Base-by-base conservation (phyloP, 1,140 invertebrate genomes). In the Drosophila repleta region DNA sequence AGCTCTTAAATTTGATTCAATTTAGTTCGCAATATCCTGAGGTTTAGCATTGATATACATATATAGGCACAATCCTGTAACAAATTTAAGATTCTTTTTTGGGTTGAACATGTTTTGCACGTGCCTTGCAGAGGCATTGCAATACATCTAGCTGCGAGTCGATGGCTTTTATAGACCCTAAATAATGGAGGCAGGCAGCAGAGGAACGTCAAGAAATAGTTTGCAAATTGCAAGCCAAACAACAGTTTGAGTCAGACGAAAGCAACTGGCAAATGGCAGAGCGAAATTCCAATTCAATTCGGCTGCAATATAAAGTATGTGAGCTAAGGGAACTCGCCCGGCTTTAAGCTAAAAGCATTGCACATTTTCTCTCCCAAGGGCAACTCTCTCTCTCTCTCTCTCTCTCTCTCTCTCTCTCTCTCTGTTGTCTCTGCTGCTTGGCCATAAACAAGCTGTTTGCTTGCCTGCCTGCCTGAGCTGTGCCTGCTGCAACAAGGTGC, bases 391-490 rank as follows among this genome's bases (percentile, higher is more conserved):
- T 51, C n/a, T 17, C 18, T 39, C 55, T 57, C 48, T 45, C 21
- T n/a, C 35, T 26, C 20, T 29, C 29, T 24, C 21, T 10, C 35
- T 20, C 20, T 39, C 29, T 43, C 10, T 17, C 8, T 39, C 21
- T 43, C 29, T 45, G 29, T 35, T 35, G 32, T 35, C 11, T 35
- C 41, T 51, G 58, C 66, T 80, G 76, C 81, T 80, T 61, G 76
- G 69, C 77, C 82, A 87, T 87, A 85, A 85, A 66, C 62, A 58
- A 51, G 41, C 41, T 37, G 56, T n/a, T n/a, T n/a, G n/a, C n/a
- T n/a, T n/a, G n/a, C n/a, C n/a, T n/a, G n/a, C n/a, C 32, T 18
- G 37, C 45, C 20, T 20, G 10, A 13, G 45, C 52, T 64, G 69
- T 68, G 18, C n/a, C 21, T 58, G 53, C 21, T 58, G 53, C 79